phyloP scores from a whole-genome alignment of 2,113 vertebrate species.

The Anolis sagrei region DNA sequence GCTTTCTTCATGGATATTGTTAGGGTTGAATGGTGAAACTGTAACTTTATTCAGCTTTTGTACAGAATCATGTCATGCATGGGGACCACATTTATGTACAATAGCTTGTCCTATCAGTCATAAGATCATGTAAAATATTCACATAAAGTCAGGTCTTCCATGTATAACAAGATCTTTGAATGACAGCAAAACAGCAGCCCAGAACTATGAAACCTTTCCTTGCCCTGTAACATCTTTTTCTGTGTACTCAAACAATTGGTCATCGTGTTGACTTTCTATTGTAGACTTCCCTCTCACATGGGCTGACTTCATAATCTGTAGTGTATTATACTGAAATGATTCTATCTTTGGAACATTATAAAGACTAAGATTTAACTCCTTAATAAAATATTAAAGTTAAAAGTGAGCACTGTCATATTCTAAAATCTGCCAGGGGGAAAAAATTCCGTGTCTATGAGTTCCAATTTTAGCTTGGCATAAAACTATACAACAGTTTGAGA shows the following conservation, averaged over 20 bases:
- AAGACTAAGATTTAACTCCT: constrained; percentile 54
- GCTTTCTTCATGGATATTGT: constrained; percentile 27
- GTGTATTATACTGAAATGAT: constrained; percentile 39
- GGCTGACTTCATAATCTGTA: constrained; percentile 51
- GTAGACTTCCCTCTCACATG: constrained; percentile 32
- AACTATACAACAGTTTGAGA: constrained; percentile 35
- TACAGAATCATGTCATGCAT: constrained; percentile 49
- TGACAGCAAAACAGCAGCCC: constrained; percentile 67
- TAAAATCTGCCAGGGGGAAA: constrained; percentile 47
- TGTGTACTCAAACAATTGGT: constrained; percentile 50
- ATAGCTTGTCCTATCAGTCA: constrained; percentile 69
- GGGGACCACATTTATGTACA: constrained; percentile 55
- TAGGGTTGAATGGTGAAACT: constrained; percentile 56
- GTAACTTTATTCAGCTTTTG: constrained; percentile 43
- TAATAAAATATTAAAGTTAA: constrained; percentile 66
- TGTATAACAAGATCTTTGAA: constrained; percentile 69
- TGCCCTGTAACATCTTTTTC: constrained; percentile 37
- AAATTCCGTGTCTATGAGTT: constrained; percentile 50
- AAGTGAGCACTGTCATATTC: constrained; percentile 31
- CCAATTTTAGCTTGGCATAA: constrained; percentile 56
- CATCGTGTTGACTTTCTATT: constrained; percentile 57
- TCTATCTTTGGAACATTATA: constrained; percentile 38
- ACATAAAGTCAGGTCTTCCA: constrained; percentile 60
- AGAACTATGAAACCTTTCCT: constrained; percentile 55
- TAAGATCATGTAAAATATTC: constrained; percentile 54